Evolutionary conservation across 2,888 invertebrate genomes (phyloP), one percentile per base, ranked within the genome.

Genomic region (Clepsis dumicolana): DNA sequence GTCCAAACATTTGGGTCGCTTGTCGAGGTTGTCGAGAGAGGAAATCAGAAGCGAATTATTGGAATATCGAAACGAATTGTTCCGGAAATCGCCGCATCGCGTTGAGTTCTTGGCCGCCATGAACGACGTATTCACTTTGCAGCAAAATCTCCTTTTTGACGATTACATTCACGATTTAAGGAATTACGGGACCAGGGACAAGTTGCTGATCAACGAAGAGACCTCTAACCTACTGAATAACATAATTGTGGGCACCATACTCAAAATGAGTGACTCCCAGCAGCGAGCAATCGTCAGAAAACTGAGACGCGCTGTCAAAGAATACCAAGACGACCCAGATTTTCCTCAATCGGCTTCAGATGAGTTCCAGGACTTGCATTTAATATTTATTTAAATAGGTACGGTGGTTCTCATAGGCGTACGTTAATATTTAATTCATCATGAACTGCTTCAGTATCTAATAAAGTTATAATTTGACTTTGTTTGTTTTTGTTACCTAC

Each of bases 61-160:
- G n/a, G 27, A 69, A 0, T 86, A 82, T 41, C 73, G 73, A 52
- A 35, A 74, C 1, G 74, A 81, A 18, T 72, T 83, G 1, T 60
- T 80, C 0, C 75, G 75, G 2, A 71, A 74, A 7, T 48, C 73
- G 14, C 78, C 78, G 0, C 52, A 65, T 4, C 73, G 75, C 64
- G 72, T 38, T 1, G 74, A 70, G 0, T 91, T 91, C 64, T 60
- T 91, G 14, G 52, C 79, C n/a, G 74, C 79, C 2, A 85, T 91
- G 74, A 81, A 87, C 59, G 71, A 77, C 1, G 70, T 80, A 10
- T 87, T 86, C 53, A 87, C 82, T 21, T 54, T 80, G 21, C 71
- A 72, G 64, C 80, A 91, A 67, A 77, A 76, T 8, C 52, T 77
- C 14, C 21, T 70, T 0, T 89, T 91, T 27, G 74, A 78, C 0